Base-by-base conservation (phyloP, 1,140 invertebrate genomes). In the Eufriesea mexicana region DNA sequence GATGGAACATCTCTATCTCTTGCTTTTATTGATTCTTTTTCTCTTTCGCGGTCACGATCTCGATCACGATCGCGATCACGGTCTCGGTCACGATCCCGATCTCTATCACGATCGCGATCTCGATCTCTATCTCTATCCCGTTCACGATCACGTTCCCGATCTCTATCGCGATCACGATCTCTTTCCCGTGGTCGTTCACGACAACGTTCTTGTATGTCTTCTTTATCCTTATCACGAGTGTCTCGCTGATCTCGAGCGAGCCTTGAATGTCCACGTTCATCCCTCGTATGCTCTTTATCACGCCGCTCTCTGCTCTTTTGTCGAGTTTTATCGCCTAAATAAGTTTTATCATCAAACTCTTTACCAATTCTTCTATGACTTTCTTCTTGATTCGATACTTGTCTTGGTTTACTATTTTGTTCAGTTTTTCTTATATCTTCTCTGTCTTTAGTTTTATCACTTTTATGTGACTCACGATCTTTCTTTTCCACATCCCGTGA, bases 211-310 rank as follows among this genome's bases (percentile, higher is more conserved):
- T 84, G 79, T 72, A 91, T 85, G 9, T 94, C 94, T 18, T 94
- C 94, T 12, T 92, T 90, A 25, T 95, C 94, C 72, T 92, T 94
- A 9, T 95, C 94, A 1, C 92, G 89, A 35, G 90, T 91, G 23
- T 84, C 89, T 64, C 76, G 93, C 88, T 86, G 94, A 90, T 92
- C 94, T 87, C 88, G 89, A 85, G 84, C 67, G 73, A 93, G 81
- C 28, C 92, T 85, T 55, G 90, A 87, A 72, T 94, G 89, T 47
- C 91, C 86, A 1, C 90, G 84, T 78, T 94, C 88, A 18, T 94
- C 86, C n/a, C 91, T 78, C 20, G 79, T 78, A 76, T 93, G 84
- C 62, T 94, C 92, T 89, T 95, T 91, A 35, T 95, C 88, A 47
- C 89, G 91, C n/a, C 87, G 90, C 45, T 90, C 93, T 77, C 86